Evolutionary conservation across 2,888 invertebrate species (phyloP).

Genomic region (Brachyptera risi): DNA sequence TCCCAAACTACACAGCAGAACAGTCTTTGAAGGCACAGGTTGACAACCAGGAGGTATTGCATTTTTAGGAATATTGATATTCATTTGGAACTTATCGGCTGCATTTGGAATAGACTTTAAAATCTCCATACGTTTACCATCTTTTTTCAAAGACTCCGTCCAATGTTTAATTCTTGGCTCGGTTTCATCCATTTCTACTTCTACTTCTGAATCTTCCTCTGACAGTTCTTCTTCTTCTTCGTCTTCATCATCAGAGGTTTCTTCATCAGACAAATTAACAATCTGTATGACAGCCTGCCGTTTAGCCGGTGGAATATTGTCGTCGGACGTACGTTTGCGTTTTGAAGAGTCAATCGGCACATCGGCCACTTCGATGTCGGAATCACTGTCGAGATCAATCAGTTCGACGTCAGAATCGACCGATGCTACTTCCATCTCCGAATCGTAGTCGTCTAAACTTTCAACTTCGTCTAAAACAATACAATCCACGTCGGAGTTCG

Average conservation of each 20-base stretch:
- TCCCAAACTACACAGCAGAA: not conserved
- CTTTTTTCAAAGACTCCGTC: not conserved
- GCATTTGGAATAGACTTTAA: slow-evolving; percentile 6
- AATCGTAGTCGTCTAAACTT: not conserved
- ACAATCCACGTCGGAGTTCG: not conserved
- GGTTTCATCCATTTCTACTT: not conserved
- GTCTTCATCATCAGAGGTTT: not conserved
- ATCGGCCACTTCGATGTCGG: not conserved
- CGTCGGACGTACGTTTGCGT: not conserved
- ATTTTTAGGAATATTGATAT: not conserved
- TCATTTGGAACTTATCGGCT: not conserved
- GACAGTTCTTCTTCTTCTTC: not conserved
- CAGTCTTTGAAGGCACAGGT: not conserved
- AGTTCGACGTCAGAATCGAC: too few relatives aligned
- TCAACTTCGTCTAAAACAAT: not conserved
- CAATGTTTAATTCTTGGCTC: not conserved
- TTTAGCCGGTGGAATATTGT: not conserved
- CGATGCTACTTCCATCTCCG: not conserved
- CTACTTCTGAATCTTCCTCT: not conserved
- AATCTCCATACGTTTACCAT: not conserved
- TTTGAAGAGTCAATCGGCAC: not conserved
- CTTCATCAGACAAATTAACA: not conserved
- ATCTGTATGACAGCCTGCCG: not conserved
- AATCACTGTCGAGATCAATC: too few relatives aligned
- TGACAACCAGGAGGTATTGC: not conserved